A percentile compares a stretch with the other conserved stretches of the same genome.
These are phyloP conservation scores for Metridium senile DNA, from an alignment of 92 coral and sea anemone species.

Conservation along the genomic window DNA sequence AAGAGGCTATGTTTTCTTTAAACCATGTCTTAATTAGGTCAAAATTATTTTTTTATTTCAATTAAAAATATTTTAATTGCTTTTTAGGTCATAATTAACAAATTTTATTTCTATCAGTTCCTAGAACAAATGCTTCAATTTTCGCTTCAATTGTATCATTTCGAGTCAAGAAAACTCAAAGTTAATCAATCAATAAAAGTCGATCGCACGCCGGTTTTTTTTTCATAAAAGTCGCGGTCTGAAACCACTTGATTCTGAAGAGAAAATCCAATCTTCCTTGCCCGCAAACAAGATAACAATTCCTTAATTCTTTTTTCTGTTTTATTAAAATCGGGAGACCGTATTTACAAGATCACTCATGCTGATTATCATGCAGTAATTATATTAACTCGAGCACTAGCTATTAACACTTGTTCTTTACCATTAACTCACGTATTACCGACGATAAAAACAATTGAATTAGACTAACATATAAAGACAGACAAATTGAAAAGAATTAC, in stretches of 20 bases:
- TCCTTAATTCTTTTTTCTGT: not conserved
- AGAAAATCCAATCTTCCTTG: not conserved
- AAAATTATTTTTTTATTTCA: too few relatives aligned
- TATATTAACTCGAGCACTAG: not conserved
- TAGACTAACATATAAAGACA: not conserved
- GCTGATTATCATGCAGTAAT: not conserved
- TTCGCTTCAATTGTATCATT: too few relatives aligned
- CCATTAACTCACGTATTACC: not conserved
- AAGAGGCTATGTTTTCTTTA: too few relatives aligned
- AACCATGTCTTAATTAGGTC: too few relatives aligned
- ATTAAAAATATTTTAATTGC: too few relatives aligned
- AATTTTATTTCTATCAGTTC: too few relatives aligned
- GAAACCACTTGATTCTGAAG: not conserved
- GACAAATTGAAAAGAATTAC: not conserved
- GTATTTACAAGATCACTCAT: not conserved
- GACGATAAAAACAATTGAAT: not conserved
- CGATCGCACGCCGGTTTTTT: not conserved
- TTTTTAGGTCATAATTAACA: too few relatives aligned
- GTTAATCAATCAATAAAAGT: too few relatives aligned
- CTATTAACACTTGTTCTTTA: constrained; percentile 3
- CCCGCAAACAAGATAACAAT: constrained; percentile 14
- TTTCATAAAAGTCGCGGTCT: not conserved
- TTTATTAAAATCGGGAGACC: not conserved
- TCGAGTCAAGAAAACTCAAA: too few relatives aligned
- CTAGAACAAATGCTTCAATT: too few relatives aligned